Conservation (phyloP, 1,140 invertebrate species). For the Papilio machaon region DNA sequence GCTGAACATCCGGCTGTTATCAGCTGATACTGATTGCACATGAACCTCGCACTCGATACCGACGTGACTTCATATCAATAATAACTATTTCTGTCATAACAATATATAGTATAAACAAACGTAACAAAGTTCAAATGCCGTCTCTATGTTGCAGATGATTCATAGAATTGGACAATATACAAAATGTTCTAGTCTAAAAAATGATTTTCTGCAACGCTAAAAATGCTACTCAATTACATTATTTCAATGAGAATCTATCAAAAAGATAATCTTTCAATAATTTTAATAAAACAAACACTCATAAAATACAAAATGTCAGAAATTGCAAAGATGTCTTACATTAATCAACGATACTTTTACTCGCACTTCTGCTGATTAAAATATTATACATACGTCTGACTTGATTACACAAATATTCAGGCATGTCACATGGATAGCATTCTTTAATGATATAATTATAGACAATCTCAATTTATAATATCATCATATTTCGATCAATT, state of each 20-base stretch:
- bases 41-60: conserved; percentile 4
- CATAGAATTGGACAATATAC: background rate
- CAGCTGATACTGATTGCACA: conserved; percentile 27
- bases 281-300: no score
- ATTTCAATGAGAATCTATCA: no score
- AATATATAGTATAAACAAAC: conserved; percentile 1
- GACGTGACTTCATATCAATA: conserved; percentile 25
- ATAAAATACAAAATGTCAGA: no score
- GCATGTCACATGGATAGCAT: background rate
- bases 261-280: no score
- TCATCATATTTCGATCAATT: conserved; percentile 2
- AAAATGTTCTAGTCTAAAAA: background rate
- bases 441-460: background rate
- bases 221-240: no score
- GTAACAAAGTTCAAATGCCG: conserved; percentile 14
- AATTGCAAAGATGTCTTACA: no score
- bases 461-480: conserved; percentile 20
- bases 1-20: conserved; percentile 29
- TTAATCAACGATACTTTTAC: no score
- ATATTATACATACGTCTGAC: background rate
- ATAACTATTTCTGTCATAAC: conserved; percentile 14
- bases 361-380: no score
- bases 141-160: background rate
- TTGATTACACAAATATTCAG: background rate
- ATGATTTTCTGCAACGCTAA: background rate